phyloP scores from a whole-genome alignment of 2,797 vertebrate species.

The Glossophaga mutica region DNA sequence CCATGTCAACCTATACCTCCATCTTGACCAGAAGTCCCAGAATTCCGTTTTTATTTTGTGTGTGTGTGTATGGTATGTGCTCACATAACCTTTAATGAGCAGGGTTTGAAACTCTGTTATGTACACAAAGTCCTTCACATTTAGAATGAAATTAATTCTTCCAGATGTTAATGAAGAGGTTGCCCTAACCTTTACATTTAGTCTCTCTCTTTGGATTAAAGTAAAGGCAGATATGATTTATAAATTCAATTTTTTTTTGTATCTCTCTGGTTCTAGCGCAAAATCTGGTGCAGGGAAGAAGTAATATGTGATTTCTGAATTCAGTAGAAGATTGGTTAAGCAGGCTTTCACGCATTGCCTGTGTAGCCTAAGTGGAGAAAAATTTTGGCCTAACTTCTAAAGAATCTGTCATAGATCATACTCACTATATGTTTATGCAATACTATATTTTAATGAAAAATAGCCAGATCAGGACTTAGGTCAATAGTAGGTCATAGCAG shows the following conservation, averaged over 20 bases:
- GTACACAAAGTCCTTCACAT: neutral
- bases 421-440: neutral
- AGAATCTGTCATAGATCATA: neutral
- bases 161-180: neutral
- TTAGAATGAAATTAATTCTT: neutral
- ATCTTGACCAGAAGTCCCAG: no score
- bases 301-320: neutral
- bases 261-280: neutral
- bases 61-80: neutral
- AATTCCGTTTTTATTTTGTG: no score
- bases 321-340: neutral
- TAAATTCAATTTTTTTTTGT: neutral
- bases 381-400: slow-evolving; percentile 13
- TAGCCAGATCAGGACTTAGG: neutral
- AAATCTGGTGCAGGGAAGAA: neutral
- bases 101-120: neutral
- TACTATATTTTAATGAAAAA: neutral
- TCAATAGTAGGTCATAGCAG: neutral
- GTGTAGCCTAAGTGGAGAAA: neutral
- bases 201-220: neutral
- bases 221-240: neutral
- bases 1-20: no score
- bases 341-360: neutral
- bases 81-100: neutral
- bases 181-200: neutral